Evolutionary conservation across 2,888 invertebrate species (phyloP), one percentile per base, ranked within the genome.

Genomic region (Onchidella celtica): DNA sequence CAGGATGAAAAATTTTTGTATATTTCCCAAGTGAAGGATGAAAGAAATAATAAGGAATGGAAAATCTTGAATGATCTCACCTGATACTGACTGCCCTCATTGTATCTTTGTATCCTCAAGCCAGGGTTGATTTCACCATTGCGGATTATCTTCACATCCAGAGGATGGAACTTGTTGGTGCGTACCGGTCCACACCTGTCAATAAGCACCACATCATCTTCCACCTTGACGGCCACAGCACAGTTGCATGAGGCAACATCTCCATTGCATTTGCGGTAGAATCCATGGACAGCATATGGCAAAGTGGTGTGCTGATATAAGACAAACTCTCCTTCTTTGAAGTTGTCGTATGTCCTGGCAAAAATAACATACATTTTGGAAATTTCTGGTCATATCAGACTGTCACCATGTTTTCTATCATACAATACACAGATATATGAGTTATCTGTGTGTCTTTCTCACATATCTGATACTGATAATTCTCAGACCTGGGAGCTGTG

Each of bases 251-350:
- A 84, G 2, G 86, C 87, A 38, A 76, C 66, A 24, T 74, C 47
- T 3, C 55, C 61, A 74, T 83, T 85, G 65, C 86, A 87, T 14
- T 63, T 76, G 3, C 85, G 82, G 29, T 76, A 85, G 77, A 85
- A 83, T 17, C 76, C 65, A 69, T 86, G 84, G 2, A 87, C 89
- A 75, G 85, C 85, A 84, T 86, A 88, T 17, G 86, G 86, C 57
- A 87, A 80, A 1, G 79, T 85, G 9, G 76, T 86, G 82, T 89
- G 88, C 81, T 83, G 74, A 75, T 89, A 90, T 78, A 91, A 83
- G 9, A 86, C 83, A 83, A 90, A 91, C 74, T 90, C 90, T 61
- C 91, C 91, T 38, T 88, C 86, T 65, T 84, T 83, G 83, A 86
- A 89, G 77, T 88, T 88, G 83, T 90, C 85, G 76, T 86, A 89